These are phyloP conservation scores for Oreohelix idahoensis DNA, from an alignment of 1,140 invertebrate genomes.

Conservation along the genomic window DNA sequence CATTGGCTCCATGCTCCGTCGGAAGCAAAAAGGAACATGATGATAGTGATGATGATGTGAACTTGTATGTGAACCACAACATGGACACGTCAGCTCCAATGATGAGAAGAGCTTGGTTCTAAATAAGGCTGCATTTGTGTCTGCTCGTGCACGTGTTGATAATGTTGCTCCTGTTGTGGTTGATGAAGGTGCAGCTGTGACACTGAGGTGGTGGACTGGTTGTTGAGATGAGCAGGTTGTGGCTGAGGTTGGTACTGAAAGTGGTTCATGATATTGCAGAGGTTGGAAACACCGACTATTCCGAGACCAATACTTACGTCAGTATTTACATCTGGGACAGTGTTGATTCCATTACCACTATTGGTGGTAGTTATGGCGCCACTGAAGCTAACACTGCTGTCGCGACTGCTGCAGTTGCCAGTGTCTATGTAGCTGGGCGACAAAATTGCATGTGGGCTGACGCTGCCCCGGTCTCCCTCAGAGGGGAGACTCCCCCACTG, in stretches of 20 bases:
- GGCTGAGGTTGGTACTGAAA: background rate
- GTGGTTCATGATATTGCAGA: background rate
- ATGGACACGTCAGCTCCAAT: too few species aligned
- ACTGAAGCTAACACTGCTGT: slow-evolving; percentile 18
- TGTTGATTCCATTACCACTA: background rate
- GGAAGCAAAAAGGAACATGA: too few species aligned
- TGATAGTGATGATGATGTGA: too few species aligned
- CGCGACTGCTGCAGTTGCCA: slow-evolving; percentile 15
- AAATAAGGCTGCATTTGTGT: too few species aligned
- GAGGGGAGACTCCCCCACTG: slow-evolving; percentile 23
- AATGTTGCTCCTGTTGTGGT: slow-evolving; percentile 13
- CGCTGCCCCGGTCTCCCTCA: slow-evolving; percentile 4
- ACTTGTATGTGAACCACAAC: too few species aligned
- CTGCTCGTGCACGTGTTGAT: background rate
- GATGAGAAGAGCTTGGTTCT: too few species aligned
- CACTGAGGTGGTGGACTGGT: background rate
- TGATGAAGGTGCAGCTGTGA: background rate
- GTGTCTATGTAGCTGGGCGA: slow-evolving; percentile 6
- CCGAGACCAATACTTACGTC: background rate
- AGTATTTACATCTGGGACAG: background rate
- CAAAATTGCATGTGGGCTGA: background rate
- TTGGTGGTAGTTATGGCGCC: background rate
- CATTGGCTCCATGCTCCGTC: too few species aligned
- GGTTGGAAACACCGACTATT: background rate
- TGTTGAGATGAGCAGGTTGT: background rate